Evolutionary conservation across 2,113 vertebrate species (phyloP).

Genomic region (Dissostichus mawsoni): DNA sequence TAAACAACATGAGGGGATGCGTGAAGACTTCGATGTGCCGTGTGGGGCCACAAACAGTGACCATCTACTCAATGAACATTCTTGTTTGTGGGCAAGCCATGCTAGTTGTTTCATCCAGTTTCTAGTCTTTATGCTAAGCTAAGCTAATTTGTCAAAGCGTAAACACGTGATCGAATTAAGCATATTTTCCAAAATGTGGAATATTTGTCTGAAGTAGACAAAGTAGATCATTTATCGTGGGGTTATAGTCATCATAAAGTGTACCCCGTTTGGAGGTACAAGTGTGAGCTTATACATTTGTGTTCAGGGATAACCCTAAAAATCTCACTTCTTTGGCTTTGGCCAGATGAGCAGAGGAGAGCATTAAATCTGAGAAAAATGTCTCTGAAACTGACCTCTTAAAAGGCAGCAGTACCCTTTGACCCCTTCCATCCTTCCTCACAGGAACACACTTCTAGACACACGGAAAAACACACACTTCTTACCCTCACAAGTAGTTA

Average conservation of each 20-base stretch:
- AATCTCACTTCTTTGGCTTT: not conserved
- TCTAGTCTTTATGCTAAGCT: conserved; percentile 1
- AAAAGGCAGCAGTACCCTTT: conserved; percentile 52
- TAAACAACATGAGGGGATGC: conserved; percentile 17
- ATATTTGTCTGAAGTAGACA: not conserved
- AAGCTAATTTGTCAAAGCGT: not conserved
- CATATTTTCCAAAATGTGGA: not conserved
- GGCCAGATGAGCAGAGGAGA: too few relatives aligned
- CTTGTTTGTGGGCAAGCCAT: too few relatives aligned
- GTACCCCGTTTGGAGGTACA: not conserved
- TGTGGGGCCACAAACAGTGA: not conserved
- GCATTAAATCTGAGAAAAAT: not conserved
- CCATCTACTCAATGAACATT: not conserved
- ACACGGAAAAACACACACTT: conserved; percentile 43
- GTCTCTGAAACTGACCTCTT: conserved; percentile 47
- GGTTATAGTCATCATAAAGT: not conserved
- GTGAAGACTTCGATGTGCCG: conserved; percentile 12
- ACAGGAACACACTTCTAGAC: conserved; percentile 43
- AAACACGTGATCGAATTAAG: too few relatives aligned
- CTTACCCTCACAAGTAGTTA: conserved; percentile 79
- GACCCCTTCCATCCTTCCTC: conserved; percentile 56
- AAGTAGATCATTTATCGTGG: not conserved
- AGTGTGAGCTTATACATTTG: not conserved
- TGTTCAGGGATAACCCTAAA: not conserved
- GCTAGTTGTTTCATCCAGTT: not conserved